Evolutionary conservation across 2,113 vertebrate species (phyloP), one percentile per base, ranked within the genome.

Genomic region (Enhydra lutris): DNA sequence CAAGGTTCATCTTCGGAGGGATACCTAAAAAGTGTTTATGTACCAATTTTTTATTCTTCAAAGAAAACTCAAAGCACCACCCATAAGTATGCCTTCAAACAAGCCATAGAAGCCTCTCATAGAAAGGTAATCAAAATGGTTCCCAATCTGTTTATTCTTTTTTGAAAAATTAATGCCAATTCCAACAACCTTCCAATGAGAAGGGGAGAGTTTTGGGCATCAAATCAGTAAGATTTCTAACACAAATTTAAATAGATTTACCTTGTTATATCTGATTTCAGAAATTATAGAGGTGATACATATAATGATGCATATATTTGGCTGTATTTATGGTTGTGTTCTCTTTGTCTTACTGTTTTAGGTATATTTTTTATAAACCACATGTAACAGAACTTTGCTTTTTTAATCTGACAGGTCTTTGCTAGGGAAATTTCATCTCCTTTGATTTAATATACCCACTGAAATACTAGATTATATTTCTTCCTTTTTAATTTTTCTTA

Each of bases 51-150:
- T 5, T 98, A 91, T 59, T 98, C 96, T 23, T 94, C 0, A 36
- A 88, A 89, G 10, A 59, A 0, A 34, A 89, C 21, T 0, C 17
- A 95, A n/a, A 31, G 0, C 0, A 5, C 59, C 3, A 89, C 71
- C 0, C n/a, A 87, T 0, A 97, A 45, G 34, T 98, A 96, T 3
- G 98, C 98, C 23, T 99, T 99, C 97, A 99, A 83, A 57, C 97
- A 98, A 86, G 99, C 99, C n/a, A 98, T 99, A 94, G 74, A 99
- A 91, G 99, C 99, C 3, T 99, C 99, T 23, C 94, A 99, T 92
- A 98, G 98, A 98, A 99, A 98, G 98, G 99, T 99, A 98, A 92
- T 55, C 47, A 85, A 89, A 89, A 21, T 52, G 83, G 4, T n/a
- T 10, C 4, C 21, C 87, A 17, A 12, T 71, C 34, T 0, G 94